phyloP scores from a whole-genome alignment of 2,888 invertebrate species.

The Dichetophora obliterata region DNA sequence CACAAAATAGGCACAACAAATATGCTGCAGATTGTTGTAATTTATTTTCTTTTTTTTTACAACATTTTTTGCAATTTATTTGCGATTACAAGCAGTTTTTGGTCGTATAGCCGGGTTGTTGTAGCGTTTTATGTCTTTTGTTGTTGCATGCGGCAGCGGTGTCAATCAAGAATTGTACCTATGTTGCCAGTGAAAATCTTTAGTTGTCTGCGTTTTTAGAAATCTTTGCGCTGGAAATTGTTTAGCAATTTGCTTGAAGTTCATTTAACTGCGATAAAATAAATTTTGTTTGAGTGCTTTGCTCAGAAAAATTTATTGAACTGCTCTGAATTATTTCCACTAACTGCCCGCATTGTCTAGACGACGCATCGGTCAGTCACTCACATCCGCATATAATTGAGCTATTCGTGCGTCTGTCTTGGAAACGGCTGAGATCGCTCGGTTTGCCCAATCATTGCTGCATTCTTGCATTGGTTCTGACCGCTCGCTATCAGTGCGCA shows the following conservation, averaged over 20 bases:
- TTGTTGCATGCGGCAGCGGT: conserved; percentile 10
- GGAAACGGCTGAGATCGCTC: background rate
- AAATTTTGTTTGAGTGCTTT: conserved; percentile 8
- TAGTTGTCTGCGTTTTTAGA: background rate
- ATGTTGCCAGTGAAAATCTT: background rate
- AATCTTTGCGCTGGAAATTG: conserved; percentile 7
- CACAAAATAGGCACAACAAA: background rate
- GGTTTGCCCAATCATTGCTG: background rate
- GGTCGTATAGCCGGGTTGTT: background rate
- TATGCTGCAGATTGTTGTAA: background rate
- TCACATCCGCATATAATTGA: conserved; percentile 43
- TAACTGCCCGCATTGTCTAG: conserved; percentile 1
- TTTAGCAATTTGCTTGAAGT: conserved; percentile 16
- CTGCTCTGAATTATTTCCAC: background rate
- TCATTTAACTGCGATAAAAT: conserved; percentile 26
- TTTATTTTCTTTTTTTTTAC: background rate
- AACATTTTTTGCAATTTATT: conserved; percentile 8
- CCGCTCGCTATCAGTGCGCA: background rate
- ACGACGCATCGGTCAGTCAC: conserved; percentile 23
- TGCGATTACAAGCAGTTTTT: background rate
- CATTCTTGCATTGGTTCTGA: background rate
- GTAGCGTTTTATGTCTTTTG: background rate
- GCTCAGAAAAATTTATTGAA: conserved; percentile 11
- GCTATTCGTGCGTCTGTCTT: background rate
- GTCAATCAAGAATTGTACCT: conserved; percentile 31